Evolutionary conservation across 2,888 invertebrate species (phyloP), one percentile per base, ranked within the genome.

Genomic region (Clepsis dumicolana): DNA sequence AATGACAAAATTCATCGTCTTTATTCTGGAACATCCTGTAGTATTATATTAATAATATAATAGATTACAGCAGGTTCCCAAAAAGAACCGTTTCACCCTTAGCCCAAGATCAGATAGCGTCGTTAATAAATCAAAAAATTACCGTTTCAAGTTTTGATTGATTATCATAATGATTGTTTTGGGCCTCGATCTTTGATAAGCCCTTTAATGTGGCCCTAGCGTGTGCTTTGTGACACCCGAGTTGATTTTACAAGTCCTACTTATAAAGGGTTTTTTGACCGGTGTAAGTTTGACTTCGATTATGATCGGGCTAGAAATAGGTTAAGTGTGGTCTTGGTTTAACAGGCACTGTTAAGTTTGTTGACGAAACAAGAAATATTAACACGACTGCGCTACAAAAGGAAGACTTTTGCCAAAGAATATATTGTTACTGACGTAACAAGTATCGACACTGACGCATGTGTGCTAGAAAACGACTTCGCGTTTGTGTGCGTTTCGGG

Each of bases 81-180:
- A 21, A 48, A 48, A 21, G 21, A 48, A 48, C 14, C 21, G 12
- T 38, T 38, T n/a, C 14, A 14, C 35, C 35, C 35, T 4, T 38
- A 38, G 4, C 10, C 32, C 38, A 38, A 14, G 41, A 73, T 74
- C 74, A 73, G 73, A 73, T 72, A 72, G 57, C 32, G 18, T 21
- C 3, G 38, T 38, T 65, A 70, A 75, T 75, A 75, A 75, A 74
- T 75, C 74, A 75, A 70, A 65, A 75, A 68, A 74, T 72, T 66
- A 71, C 68, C 64, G 68, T 65, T 70, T 59, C 71, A 52, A 54
- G 32, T 71, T 62, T 38, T 78, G 77, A 78, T 78, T 75, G 77
- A 78, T 77, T 75, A 76, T 74, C 71, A 63, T 78, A 78, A 78
- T 77, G 76, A 75, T 78, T 76, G 76, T 76, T 77, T 77, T 75